These are phyloP conservation scores for Bombus pyrosoma DNA, from an alignment of 1,140 invertebrate species.

Conservation along the genomic window DNA sequence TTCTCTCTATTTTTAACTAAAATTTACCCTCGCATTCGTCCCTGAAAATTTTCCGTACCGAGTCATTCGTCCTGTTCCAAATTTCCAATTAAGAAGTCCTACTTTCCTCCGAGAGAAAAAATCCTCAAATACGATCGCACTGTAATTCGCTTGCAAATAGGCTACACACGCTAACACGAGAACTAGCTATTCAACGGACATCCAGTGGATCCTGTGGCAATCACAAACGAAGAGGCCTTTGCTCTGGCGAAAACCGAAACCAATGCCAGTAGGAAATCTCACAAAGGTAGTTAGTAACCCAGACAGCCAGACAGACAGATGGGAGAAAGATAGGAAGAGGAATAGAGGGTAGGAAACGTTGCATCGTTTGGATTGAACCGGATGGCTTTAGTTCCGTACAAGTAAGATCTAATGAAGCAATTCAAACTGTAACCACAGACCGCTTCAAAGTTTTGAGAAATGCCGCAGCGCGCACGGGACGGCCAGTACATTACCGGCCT, in stretches of 20 bases:
- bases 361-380: constrained; percentile 39
- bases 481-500: constrained; percentile 64
- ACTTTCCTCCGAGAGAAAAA: no score
- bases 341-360: constrained; percentile 8
- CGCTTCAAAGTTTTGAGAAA: constrained; percentile 69
- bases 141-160: no score
- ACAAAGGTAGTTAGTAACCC: background rate
- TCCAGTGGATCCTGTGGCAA: background rate
- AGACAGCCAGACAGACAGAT: background rate
- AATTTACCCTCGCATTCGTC: no score
- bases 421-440: constrained; percentile 62
- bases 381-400: constrained; percentile 49
- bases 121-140: no score
- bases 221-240: background rate
- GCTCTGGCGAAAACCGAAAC: background rate
- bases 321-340: background rate
- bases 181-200: background rate
- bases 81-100: no score
- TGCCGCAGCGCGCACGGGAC: constrained; percentile 47
- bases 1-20: no score
- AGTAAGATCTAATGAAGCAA: constrained; percentile 70
- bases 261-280: constrained; percentile 5
- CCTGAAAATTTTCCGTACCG: no score
- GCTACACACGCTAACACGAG: background rate
- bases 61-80: no score